Evolutionary conservation across 2,797 vertebrate species (phyloP).

Genomic region (Neopelma chrysocephalum): DNA sequence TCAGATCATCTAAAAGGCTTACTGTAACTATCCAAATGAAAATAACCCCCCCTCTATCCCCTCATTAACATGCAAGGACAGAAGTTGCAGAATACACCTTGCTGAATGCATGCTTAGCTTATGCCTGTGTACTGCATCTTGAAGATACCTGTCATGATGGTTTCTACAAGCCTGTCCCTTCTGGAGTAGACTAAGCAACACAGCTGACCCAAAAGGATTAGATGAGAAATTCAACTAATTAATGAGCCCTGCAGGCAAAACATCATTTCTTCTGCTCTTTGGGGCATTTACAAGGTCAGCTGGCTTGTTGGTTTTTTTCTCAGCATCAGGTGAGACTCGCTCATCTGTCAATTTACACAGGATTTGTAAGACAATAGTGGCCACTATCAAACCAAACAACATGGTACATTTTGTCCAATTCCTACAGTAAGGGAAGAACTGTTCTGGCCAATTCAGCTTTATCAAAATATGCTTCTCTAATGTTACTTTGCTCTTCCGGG

Average conservation of each 20-base stretch:
- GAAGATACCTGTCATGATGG: background rate
- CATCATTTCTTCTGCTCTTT: slow-evolving; percentile 50
- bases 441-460: background rate
- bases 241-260: slow-evolving; percentile 51
- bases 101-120: background rate
- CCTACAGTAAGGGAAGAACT: background rate
- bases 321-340: slow-evolving; percentile 18
- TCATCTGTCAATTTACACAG: slow-evolving; percentile 12
- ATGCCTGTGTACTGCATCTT: background rate
- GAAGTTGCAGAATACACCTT: background rate
- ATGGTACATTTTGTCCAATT: background rate
- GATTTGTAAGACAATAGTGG: slow-evolving; percentile 10
- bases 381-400: background rate
- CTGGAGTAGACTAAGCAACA: slow-evolving; percentile 12
- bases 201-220: slow-evolving; percentile 50
- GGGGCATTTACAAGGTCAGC: slow-evolving; percentile 53
- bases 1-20: background rate
- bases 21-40: background rate
- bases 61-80: background rate
- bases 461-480: background rate
- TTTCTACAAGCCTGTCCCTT: slow-evolving; percentile 19
- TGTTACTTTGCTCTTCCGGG: background rate
- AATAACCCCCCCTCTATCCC: background rate
- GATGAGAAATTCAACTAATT: slow-evolving; percentile 60
- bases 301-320: background rate